Base-by-base conservation (phyloP, 2,797 vertebrate genomes). In the Potorous gilbertii region DNA sequence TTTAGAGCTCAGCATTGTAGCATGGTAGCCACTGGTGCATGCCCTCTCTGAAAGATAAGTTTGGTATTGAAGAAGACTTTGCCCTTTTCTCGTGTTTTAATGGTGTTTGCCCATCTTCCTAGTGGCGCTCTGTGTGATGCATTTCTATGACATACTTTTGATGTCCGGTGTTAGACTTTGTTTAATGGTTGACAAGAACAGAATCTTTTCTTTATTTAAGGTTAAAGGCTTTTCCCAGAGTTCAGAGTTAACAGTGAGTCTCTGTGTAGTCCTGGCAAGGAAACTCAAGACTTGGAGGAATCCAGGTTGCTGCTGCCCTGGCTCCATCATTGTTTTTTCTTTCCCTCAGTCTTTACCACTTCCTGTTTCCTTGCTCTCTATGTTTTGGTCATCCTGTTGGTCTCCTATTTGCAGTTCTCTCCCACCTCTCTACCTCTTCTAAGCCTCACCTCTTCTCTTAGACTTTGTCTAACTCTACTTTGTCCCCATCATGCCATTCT, bases 321-420 rank as follows among this genome's bases (percentile, higher is more conserved):
- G 28, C 34, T 34, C 52, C 29, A 62, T 24, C 0, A 1, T 14
- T 46, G 62, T 40, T 28, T 55, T 87, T 55, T 0, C 18, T 46
- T 31, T 55, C 50, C 55, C 40, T 0, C 27, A 0, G 55, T 21
- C 81, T 0, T 0, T 46, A 11, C 40, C 90, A 46, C n/a, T 28
- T 66, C 31, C 56, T 46, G 8, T 54, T 92, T 91, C 56, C 50
- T 3, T 54, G 31, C 92, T 1, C 46, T 24, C 57, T 55, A 50
- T 50, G 91, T 56, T 62, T 56, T 59, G 34, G 81, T 24, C 13
- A 1, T 4, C 13, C 34, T 28, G 4, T 5, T 55, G 28, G 14
- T 4, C 54, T 55, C 6, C 14, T 40, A 8, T 34, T 54, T 31
- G 10, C 56, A 4, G 4, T 54, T 81, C 59, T 93, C 3, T 27